Conservation (phyloP, 2,888 invertebrate species). For the Drosophila imparisetae region DNA sequence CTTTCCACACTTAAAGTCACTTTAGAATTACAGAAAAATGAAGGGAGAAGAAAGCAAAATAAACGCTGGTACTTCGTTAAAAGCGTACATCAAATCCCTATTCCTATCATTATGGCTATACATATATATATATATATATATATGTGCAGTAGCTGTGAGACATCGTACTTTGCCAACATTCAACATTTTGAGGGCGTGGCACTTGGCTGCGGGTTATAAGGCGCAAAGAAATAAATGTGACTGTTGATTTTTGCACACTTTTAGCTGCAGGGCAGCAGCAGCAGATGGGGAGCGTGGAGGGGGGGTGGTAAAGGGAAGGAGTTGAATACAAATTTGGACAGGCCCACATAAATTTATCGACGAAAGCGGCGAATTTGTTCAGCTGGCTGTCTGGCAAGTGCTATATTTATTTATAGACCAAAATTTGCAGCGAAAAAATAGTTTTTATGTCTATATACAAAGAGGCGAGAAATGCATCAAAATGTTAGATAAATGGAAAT, state of each 20-base stretch:
- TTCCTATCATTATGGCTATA: constrained; percentile 38
- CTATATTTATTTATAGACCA: constrained; percentile 71
- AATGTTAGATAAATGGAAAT: constrained; percentile 71
- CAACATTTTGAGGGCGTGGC: constrained; percentile 30
- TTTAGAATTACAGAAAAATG: constrained; percentile 19
- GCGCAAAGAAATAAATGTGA: constrained; percentile 55
- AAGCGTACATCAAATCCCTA: constrained; percentile 37
- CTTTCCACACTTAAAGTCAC: constrained; percentile 26
- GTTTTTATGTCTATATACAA: constrained; percentile 48
- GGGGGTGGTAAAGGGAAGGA: not conserved
- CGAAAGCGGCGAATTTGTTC: constrained; percentile 26
- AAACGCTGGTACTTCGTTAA: constrained; percentile 31
- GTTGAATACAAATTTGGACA: constrained; percentile 34
- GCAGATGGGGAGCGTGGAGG: too few species aligned
- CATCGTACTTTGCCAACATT: constrained; percentile 29
- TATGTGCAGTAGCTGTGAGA: constrained; percentile 10
- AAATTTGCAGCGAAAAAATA: constrained; percentile 55
- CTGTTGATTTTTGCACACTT: constrained; percentile 65
- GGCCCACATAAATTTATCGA: constrained; percentile 61
- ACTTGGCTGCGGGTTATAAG: constrained; percentile 40
- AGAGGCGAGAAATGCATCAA: constrained; percentile 38
- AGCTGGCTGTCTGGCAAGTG: constrained; percentile 54
- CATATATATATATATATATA: constrained; percentile 7
- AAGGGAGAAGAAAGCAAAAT: not conserved
- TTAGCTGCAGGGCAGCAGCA: not conserved